Evolutionary conservation across 2,113 vertebrate genomes (phyloP).

Genomic region (Pelusios castaneus): DNA sequence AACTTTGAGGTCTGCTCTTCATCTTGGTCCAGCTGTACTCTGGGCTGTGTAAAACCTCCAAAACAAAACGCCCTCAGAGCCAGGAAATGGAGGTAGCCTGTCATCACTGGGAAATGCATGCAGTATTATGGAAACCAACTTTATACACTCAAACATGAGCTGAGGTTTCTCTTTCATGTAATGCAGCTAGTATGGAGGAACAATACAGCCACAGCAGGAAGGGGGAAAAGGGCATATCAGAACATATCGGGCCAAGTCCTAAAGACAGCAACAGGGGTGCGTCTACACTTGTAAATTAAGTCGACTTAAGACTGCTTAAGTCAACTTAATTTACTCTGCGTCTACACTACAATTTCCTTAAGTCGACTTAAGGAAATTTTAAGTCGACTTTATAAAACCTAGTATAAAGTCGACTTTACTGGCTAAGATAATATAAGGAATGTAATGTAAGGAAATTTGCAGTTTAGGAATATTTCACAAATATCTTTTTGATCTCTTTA

Average conservation of each 20-base stretch:
- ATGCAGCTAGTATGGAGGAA: background rate
- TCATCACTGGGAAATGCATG: slow-evolving; percentile 26
- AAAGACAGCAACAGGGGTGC: background rate
- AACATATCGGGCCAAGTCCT: background rate
- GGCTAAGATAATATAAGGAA: too few relatives aligned
- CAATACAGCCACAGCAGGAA: background rate
- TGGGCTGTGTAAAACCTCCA: background rate
- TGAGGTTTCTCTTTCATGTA: slow-evolving; percentile 49
- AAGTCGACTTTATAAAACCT: too few relatives aligned
- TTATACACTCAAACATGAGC: background rate
- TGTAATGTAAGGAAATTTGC: background rate
- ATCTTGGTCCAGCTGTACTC: background rate
- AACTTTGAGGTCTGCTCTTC: background rate
- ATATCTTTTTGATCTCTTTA: background rate
- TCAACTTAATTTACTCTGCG: too few relatives aligned
- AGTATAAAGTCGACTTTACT: too few relatives aligned
- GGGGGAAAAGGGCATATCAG: background rate
- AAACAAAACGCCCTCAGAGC: background rate
- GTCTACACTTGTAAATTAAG: too few relatives aligned
- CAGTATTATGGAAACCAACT: background rate
- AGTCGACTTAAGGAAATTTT: too few relatives aligned
- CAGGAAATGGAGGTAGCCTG: background rate
- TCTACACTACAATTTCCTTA: too few relatives aligned
- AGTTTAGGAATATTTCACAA: background rate
- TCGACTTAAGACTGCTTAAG: too few relatives aligned